Percentiles rank a stretch among this genome's conserved stretches.
phyloP scores from a whole-genome alignment of 2,888 invertebrate genomes.

The Eudemis profundana region DNA sequence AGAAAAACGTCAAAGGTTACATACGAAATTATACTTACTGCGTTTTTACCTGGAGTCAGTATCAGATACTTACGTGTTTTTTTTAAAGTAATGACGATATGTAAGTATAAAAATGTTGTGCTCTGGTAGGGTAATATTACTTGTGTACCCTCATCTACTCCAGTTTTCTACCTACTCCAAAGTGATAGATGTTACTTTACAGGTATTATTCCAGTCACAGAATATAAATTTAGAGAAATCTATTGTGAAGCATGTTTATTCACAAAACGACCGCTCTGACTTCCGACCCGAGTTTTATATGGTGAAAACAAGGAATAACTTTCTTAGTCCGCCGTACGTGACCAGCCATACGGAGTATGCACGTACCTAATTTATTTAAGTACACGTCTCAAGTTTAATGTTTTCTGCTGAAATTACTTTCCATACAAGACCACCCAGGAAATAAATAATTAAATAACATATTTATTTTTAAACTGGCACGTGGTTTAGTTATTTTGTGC shows the following conservation, averaged over 20 bases:
- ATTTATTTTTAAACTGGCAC: too few species aligned
- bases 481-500: too few species aligned
- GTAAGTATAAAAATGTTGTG: too few species aligned
- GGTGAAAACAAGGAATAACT: slow-evolving; percentile 52
- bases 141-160: too few species aligned
- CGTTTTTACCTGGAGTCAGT: too few species aligned
- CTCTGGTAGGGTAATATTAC: too few species aligned
- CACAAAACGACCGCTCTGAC: not conserved
- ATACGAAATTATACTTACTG: too few species aligned
- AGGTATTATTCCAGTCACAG: not conserved
- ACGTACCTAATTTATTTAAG: slow-evolving; percentile 23
- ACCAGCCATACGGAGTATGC: slow-evolving; percentile 17
- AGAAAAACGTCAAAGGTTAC: too few species aligned
- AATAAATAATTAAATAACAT: slow-evolving; percentile 10
- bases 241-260: slow-evolving; percentile 10
- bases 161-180: too few species aligned
- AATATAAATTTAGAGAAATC: slow-evolving; percentile 8
- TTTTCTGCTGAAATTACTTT: slow-evolving; percentile 12
- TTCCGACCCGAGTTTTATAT: slow-evolving; percentile 40
- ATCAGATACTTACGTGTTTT: too few species aligned
- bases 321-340: slow-evolving; percentile 46
- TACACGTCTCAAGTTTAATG: slow-evolving; percentile 15
- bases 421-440: slow-evolving; percentile 10
- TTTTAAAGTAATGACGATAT: too few species aligned
- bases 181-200: too few species aligned